Evolutionary conservation across 53 echinoderm and acorn worm genomes (phyloP).

Genomic region (Apostichopus leukothele): DNA sequence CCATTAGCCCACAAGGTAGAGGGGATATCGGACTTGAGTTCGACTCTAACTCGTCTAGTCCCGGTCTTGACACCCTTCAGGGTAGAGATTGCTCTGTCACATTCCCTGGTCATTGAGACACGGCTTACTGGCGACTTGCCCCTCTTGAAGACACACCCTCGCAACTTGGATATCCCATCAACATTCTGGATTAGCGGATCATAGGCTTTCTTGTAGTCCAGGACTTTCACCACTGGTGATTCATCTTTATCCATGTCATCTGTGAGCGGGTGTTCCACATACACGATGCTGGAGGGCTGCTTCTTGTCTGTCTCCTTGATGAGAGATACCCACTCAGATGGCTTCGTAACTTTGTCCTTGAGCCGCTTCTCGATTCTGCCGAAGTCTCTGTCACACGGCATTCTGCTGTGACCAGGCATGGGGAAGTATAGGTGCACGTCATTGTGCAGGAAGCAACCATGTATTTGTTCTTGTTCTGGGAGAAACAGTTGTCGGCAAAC

Average conservation of each 20-base stretch:
- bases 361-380: conserved; percentile 23
- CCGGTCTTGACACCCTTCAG: neutral
- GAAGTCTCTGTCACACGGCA: conserved; percentile 43
- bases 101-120: conserved; percentile 1
- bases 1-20: no score
- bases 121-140: conserved; percentile 2
- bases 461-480: conserved; percentile 27
- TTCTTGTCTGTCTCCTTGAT: conserved; percentile 28
- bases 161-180: neutral
- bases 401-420: conserved; percentile 28
- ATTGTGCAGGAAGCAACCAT: conserved; percentile 24
- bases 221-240: conserved; percentile 22
- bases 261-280: conserved; percentile 39
- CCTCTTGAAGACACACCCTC: neutral
- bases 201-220: conserved; percentile 23
- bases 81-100: neutral
- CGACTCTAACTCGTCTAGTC: no score
- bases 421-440: conserved; percentile 14
- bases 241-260: conserved; percentile 35
- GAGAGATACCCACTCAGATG: conserved; percentile 10
- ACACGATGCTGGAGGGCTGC: conserved; percentile 4
- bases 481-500: conserved; percentile 42
- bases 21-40: no score
- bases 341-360: conserved; percentile 16
- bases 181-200: neutral